phyloP scores from a whole-genome alignment of 35 echinoderm and acorn worm genomes.

The Hemicentrotus pulcherrimus region DNA sequence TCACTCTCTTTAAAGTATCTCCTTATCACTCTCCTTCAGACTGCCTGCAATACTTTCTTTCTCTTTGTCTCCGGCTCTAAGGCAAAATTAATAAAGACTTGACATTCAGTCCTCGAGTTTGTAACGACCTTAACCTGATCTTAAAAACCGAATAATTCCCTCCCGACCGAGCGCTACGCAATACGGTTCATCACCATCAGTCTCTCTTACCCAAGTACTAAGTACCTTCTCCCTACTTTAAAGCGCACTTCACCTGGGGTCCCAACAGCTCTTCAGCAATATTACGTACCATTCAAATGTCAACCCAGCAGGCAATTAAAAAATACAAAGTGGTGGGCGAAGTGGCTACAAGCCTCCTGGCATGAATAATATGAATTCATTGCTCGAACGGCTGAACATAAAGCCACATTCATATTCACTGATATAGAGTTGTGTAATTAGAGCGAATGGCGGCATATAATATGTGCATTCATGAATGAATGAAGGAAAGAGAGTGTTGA shows the following conservation, averaged over 20 bases:
- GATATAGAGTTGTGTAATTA: not conserved
- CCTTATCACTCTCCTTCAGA: not conserved
- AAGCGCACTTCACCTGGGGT: not conserved
- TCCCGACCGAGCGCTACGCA: not conserved
- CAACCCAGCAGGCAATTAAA: conserved; percentile 10
- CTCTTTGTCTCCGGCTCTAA: conserved; percentile 25
- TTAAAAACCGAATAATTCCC: not conserved
- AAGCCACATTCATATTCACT: not conserved
- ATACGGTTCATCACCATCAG: not conserved
- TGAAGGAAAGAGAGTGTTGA: too few relatives aligned
- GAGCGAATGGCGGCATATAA: not conserved
- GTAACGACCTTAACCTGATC: not conserved
- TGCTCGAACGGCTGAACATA: not conserved
- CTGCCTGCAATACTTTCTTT: not conserved
- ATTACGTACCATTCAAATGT: conserved; percentile 5
- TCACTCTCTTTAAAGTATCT: not conserved
- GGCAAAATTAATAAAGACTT: not conserved
- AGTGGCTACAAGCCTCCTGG: not conserved
- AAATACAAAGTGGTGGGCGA: not conserved
- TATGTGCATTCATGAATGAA: not conserved
- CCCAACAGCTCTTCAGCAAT: not conserved
- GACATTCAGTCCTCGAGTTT: not conserved
- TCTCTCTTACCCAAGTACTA: not conserved
- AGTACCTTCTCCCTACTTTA: not conserved
- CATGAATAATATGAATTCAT: not conserved